phyloP scores from a whole-genome alignment of 2,113 vertebrate species.

The Leucosticte australis region DNA sequence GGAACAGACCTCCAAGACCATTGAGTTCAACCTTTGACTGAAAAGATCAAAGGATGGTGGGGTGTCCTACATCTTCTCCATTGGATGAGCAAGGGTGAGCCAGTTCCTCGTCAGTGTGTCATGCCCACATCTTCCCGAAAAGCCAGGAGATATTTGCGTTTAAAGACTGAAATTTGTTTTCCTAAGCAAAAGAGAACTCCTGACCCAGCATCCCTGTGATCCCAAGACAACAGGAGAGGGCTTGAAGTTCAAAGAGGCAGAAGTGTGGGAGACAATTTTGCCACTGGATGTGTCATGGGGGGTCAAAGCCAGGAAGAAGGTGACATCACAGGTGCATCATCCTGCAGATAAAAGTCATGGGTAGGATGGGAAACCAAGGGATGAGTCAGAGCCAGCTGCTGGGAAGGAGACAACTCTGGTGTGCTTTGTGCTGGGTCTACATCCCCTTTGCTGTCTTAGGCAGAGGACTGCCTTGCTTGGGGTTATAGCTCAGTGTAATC shows the following conservation, averaged over 20 bases:
- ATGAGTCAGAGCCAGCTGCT: background rate
- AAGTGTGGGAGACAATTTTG: background rate
- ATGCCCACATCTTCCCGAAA: background rate
- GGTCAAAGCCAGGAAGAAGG: background rate
- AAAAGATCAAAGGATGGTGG: background rate
- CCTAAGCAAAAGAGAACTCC: background rate
- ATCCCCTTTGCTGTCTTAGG: background rate
- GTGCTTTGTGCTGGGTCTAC: background rate
- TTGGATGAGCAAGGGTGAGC: background rate
- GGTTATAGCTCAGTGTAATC: background rate
- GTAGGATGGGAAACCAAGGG: background rate
- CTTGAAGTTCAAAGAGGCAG: background rate
- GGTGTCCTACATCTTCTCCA: background rate
- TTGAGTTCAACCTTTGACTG: background rate
- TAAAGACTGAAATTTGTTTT: background rate
- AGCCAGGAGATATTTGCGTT: background rate
- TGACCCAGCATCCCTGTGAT: background rate
- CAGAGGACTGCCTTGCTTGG: background rate
- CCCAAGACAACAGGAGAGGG: rapidly evolving
- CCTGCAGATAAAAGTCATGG: background rate
- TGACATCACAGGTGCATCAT: background rate
- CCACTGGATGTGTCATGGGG: rapidly evolving
- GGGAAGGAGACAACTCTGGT: background rate
- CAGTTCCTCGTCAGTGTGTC: background rate
- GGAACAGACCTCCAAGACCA: background rate